Evolutionary conservation across 2,113 vertebrate species (phyloP), one percentile per base, ranked within the genome.

Genomic region (Opisthocomus hoazin): DNA sequence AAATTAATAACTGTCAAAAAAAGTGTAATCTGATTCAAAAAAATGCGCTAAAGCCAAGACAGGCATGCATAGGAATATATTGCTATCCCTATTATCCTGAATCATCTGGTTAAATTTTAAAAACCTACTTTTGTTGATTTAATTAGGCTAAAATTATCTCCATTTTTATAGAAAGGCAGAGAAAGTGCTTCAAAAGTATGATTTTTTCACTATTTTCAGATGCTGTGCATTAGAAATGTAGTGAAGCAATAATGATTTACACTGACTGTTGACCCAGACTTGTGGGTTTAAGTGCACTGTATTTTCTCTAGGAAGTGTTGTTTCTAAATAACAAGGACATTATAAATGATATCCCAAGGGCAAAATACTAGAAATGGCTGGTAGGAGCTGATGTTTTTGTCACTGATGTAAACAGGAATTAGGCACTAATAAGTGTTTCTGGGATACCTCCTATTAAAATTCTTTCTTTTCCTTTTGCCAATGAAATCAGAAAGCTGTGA

Each of bases 301-400:
- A 92, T 96, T 96, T 94, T 96, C 86, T 82, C 65, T 84, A 79
- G 84, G 70, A 93, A 82, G 48, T 73, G 77, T 77, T 88, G 76
- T 93, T 96, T 93, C 90, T 95, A 94, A 92, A 95, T 89, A 94
- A 94, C 84, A 89, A 92, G 86, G 75, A 82, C 94, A 82, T 94
- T 93, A 95, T 89, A 89, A 94, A 94, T 91, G 26, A 82, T 94
- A 94, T 95, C 96, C 91, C 91, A 93, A 87, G 95, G 96, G 90
- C 73, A 87, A 87, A 86, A 90, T 96, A 93, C 91, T 94, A 68
- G 65, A 84, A 97, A 94, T 84, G 77, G 53, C 60, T 75, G 77
- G 65, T 94, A 53, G 73, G 69, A 92, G 61, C 48, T 89, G 76
- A 78, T 93, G 53, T 84, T 94, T 92, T 96, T 86, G 75, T 81